Conservation (phyloP, 2,797 vertebrate genomes). For the Pseudochirops cupreus region DNA sequence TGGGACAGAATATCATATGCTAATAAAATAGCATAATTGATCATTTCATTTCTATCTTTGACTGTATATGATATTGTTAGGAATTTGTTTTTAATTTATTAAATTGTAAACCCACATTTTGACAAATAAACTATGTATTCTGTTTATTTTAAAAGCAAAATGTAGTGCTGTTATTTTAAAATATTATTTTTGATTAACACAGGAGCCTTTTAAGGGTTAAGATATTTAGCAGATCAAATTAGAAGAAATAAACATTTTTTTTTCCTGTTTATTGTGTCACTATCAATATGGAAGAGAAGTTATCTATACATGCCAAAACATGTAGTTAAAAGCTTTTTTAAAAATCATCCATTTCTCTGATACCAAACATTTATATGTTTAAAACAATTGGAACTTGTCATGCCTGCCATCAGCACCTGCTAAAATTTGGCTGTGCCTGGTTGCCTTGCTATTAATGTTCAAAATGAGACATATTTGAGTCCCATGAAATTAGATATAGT, state of each 20-base stretch:
- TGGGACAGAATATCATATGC: slow-evolving; percentile 30
- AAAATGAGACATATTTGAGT: slow-evolving; percentile 44
- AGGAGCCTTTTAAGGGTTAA: slow-evolving; percentile 46
- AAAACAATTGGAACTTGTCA: slow-evolving; percentile 44
- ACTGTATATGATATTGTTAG: slow-evolving; percentile 37
- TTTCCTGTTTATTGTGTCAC: slow-evolving; percentile 25
- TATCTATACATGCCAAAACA: slow-evolving; percentile 30
- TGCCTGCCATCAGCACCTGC: slow-evolving; percentile 23
- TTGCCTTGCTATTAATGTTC: slow-evolving; percentile 25
- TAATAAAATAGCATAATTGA: slow-evolving; percentile 58
- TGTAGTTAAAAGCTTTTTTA: slow-evolving; percentile 10
- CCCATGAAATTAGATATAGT: slow-evolving; percentile 48
- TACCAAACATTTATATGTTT: slow-evolving; percentile 35
- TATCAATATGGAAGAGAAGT: neutral
- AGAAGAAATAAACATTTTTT: slow-evolving; percentile 44
- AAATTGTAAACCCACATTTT: slow-evolving; percentile 54
- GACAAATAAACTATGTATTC: slow-evolving; percentile 36
- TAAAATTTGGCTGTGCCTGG: slow-evolving; percentile 35
- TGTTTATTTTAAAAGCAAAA: slow-evolving; percentile 62
- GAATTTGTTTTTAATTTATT: slow-evolving; percentile 62
- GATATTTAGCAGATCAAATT: slow-evolving; percentile 52
- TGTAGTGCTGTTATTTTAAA: slow-evolving; percentile 3
- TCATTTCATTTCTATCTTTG: slow-evolving; percentile 67
- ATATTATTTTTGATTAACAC: neutral
- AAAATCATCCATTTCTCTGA: slow-evolving; percentile 1